Evolutionary conservation across 2,113 vertebrate genomes (phyloP).

Genomic region (Scophthalmus maximus): DNA sequence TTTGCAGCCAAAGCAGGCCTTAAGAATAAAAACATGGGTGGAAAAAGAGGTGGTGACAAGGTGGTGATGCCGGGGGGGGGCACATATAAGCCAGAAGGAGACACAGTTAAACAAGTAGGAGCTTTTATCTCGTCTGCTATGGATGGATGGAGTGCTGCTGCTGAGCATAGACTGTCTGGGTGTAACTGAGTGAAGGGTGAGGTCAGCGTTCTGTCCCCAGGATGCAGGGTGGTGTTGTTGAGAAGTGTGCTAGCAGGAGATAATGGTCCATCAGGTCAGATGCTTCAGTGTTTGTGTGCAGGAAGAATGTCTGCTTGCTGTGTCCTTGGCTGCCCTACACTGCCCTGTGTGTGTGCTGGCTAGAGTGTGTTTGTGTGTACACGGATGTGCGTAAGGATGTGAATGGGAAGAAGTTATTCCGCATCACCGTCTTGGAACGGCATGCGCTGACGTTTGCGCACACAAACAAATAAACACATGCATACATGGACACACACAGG

Average conservation of each 20-base stretch:
- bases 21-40: not conserved
- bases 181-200: conserved; percentile 1
- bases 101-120: conserved; percentile 5
- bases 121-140: conserved; percentile 32
- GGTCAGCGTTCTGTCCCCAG: not conserved
- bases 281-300: conserved; percentile 11
- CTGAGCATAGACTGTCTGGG: not conserved
- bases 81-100: not conserved
- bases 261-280: not conserved
- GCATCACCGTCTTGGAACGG: conserved; percentile 57
- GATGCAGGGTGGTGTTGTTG: not conserved
- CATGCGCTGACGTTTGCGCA: conserved; percentile 39
- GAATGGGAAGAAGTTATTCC: conserved; percentile 45
- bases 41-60: conserved; percentile 10
- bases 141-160: not conserved
- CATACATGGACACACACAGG: conserved; percentile 3
- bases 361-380: conserved; percentile 5
- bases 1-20: not conserved
- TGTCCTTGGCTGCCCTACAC: conserved; percentile 39
- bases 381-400: conserved; percentile 5
- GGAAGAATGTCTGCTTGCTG: not conserved
- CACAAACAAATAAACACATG: conserved; percentile 46
- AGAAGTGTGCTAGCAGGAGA: not conserved
- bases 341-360: not conserved
- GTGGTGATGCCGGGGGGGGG: not conserved